These are phyloP conservation scores for Vireo griseus DNA, from an alignment of 2,797 vertebrate species.

Conservation along the genomic window DNA sequence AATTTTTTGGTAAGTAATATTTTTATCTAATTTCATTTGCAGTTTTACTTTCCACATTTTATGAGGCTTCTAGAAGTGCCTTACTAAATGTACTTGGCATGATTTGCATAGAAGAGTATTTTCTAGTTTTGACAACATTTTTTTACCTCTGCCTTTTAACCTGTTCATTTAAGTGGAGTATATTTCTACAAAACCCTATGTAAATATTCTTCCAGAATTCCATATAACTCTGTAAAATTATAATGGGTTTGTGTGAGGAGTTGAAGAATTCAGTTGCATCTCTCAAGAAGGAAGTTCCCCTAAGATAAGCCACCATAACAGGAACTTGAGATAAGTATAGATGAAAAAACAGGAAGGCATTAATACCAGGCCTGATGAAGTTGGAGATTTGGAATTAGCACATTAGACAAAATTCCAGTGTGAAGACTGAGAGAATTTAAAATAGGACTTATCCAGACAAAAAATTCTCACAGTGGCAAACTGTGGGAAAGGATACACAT, in stretches of 20 bases:
- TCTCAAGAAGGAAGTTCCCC: background rate
- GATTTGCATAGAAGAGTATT: background rate
- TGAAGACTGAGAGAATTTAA: background rate
- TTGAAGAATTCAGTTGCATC: background rate
- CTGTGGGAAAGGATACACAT: background rate
- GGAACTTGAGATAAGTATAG: background rate
- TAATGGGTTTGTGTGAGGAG: background rate
- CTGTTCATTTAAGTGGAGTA: background rate
- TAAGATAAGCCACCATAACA: background rate
- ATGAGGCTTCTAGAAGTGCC: background rate
- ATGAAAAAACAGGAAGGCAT: background rate
- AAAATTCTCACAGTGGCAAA: background rate
- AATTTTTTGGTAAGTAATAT: background rate
- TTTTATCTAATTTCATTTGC: background rate
- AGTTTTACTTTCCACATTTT: background rate
- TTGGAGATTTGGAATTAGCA: background rate
- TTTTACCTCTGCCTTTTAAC: background rate
- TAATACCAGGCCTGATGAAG: background rate
- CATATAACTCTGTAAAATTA: background rate
- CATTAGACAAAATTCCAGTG: background rate
- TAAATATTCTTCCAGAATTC: background rate
- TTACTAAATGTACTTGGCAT: background rate
- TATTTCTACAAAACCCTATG: background rate
- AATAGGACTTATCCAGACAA: rapidly evolving
- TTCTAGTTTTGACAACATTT: background rate